Evolutionary conservation across 2,888 invertebrate species (phyloP).

Genomic region (Cataglyphis albicans): DNA sequence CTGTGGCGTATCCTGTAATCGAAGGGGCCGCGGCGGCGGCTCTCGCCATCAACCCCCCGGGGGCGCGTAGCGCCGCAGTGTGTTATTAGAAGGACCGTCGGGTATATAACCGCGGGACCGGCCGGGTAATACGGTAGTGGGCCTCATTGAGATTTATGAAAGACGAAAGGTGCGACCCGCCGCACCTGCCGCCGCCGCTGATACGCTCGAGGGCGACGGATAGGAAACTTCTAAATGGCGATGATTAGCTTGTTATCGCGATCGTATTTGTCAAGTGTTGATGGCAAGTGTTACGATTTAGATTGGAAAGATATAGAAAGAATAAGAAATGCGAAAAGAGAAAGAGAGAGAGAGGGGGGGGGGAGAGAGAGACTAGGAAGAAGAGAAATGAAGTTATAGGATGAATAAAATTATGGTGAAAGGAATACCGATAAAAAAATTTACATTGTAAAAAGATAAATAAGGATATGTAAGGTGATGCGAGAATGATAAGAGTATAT

Average conservation of each 20-base stretch:
- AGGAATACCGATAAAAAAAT: not conserved
- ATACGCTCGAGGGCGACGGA: conserved; percentile 22
- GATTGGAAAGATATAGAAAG: not conserved
- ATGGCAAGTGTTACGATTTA: not conserved
- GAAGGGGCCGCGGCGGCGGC: conserved; percentile 52
- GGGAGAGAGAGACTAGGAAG: no score
- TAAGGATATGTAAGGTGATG: no score
- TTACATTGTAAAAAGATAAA: not conserved
- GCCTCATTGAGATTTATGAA: conserved; percentile 75
- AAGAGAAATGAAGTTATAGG: not conserved
- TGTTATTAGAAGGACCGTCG: conserved; percentile 74
- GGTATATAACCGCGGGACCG: conserved; percentile 57
- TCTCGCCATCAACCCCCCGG: conserved; percentile 64
- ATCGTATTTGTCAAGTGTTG: conserved; percentile 15
- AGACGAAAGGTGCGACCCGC: conserved; percentile 52
- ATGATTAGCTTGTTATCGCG: conserved; percentile 34
- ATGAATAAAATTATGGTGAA: not conserved
- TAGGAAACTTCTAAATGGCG: conserved; percentile 7
- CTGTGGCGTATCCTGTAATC: conserved; percentile 79
- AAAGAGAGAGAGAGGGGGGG: no score
- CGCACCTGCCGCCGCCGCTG: conserved; percentile 64
- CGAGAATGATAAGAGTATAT: no score
- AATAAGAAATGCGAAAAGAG: not conserved
- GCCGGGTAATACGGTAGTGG: conserved; percentile 73
- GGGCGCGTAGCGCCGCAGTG: conserved; percentile 68